Evolutionary conservation across 2,888 invertebrate species (phyloP), one percentile per base, ranked within the genome.

Genomic region (Venustoraphidia nigricollis): DNA sequence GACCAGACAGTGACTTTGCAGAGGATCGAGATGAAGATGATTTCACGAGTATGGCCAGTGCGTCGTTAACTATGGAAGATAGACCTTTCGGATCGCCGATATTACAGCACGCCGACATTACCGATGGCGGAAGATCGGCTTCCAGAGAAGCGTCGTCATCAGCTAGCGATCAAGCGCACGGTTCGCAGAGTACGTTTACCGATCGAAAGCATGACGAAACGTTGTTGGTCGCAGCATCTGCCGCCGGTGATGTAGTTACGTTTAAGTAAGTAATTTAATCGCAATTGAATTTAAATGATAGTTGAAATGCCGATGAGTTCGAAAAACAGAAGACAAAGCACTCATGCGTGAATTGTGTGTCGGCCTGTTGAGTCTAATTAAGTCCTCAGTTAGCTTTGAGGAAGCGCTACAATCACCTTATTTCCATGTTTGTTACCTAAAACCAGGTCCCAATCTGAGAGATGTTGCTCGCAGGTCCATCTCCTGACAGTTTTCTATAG

Each of bases 11-110:
- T 54, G 83, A 85, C 59, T 77, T 80, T 1, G 67, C 75, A 0
- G 83, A 81, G 54, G 83, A 87, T 58, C 73, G 78, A 45, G 86
- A 86, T 41, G 82, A 85, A 42, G 78, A 81, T 34, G 80, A 81
- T 48, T 62, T 73, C 41, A 27, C 27, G 69, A 69, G 10, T 61
- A 61, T 45, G 41, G 44, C 46, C 53, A 0, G 48, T 45, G 14
- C 41, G 42, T 2, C 36, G 43, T 34, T 48, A 56, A 4, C 55
- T 52, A 47, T 55, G 10, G n/a, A 9, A 9, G 9, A n/a, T 10
- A 11, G 40, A 14, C 40, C 10, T 17, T 27, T 27, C 27, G 27
- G 27, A 27, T 27, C 27, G 6, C 27, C 27, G 27, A 27, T 27
- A 27, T 27, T 27, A 27, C 27, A 27, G 27, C 27, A 27, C 27